Base-by-base conservation (phyloP, 1,140 invertebrate species). In the Conopomorpha cramerella region DNA sequence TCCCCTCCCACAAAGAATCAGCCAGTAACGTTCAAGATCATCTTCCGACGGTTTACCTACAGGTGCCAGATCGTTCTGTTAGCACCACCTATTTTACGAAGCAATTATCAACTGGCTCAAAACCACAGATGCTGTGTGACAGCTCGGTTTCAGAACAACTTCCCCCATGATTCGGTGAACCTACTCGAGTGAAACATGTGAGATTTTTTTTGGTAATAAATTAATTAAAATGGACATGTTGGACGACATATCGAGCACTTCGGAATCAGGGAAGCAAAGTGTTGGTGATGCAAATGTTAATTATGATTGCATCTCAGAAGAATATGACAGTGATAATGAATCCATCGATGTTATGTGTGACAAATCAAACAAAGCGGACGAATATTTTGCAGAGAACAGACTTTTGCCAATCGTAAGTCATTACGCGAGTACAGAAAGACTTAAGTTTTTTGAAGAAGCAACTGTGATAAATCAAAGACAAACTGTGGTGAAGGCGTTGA, bases 1-100 rank as follows among this genome's bases (percentile, higher is more conserved):
- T 54, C 67, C 71, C 67, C 62, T 51, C 71, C 59, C 41, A 34
- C 27, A 16, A 23, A 29, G 37, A 31, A 55, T 34, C 51, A 61
- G 43, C 70, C 70, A 74, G 63, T 74, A 68, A 56, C 65, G 59
- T 55, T 34, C 34, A 36, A 61, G 65, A 23, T 30, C 3, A 30
- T 17, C 60, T 56, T 48, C 40, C 46, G 38, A 70, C 70, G 56
- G 51, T 51, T 4, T 46, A 45, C 47, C 48, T 39, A 28, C 16
- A 36, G 37, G 53, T n/a, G n/a, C n/a, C n/a, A n/a, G n/a, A n/a
- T n/a, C n/a, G n/a, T n/a, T n/a, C n/a, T n/a, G n/a, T n/a, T n/a
- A n/a, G 66, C 41, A 57, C 57, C 67, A 72, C 70, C 70, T 74
- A 68, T 74, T 74, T 70, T 70, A 56, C 50, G 51, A 70, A 67